Evolutionary conservation across 2,888 invertebrate species (phyloP), one percentile per base, ranked within the genome.

Genomic region (Acrobasis consociella): DNA sequence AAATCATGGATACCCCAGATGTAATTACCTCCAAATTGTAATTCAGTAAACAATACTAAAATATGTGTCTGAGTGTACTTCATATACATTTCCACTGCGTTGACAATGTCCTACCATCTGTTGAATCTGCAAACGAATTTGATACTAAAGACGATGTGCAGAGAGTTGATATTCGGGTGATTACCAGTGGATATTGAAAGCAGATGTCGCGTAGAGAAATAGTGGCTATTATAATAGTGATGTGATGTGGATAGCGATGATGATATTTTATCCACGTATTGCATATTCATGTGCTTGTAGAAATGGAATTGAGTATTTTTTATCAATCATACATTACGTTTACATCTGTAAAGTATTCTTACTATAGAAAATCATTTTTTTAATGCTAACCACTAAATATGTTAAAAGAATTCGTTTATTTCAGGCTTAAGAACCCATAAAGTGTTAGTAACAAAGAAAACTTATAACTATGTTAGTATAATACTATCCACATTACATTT

Each of bases 151-250:
- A 10, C 1, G 8, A 56, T 11, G 0, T 13, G 10, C 8, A 56
- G 17, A 56, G 17, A 22, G 22, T 13, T 42, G 17, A 5, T 56
- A 16, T 56, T 46, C 13, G 22, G 17, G 0, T 22, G 39, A 56
- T 17, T 10, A 22, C 16, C 16, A 22, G 11, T 42, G 5, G 17
- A 10, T 56, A 56, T 22, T 56, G 42, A 46, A 56, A 42, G 42
- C 56, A 56, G 56, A 56, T 56, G 56, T 39, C 55, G 55, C 56
- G 2, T 9, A 56, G 56, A 56, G 39, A 56, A 56, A 56, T 56
- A 42, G 46, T 16, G 17, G 22, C 15, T 22, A 31, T 31, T 31
- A 42, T 56, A 56, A 22, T 56, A 60, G 59, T 16, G 59, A 60
- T 39, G 59, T 16, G 59, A 60, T 39, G 59, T 37, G 37, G 11